These are phyloP conservation scores for Nesidiocoris tenuis DNA, from an alignment of 2,888 invertebrate species.

Conservation along the genomic window DNA sequence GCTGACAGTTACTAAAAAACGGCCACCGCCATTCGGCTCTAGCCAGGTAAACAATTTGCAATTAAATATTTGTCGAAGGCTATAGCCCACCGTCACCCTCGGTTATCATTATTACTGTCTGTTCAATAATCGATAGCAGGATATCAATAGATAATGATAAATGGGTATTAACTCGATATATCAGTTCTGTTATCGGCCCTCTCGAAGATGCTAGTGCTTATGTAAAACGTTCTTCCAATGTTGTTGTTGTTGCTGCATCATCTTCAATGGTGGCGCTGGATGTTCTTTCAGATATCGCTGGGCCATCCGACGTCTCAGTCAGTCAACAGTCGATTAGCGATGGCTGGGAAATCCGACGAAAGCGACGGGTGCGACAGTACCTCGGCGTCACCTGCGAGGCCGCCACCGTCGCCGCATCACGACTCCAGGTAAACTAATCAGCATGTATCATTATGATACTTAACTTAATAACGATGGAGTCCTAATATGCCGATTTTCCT, in stretches of 20 bases:
- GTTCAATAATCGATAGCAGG: too few species aligned
- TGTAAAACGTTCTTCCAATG: too few species aligned
- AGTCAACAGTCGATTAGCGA: neutral
- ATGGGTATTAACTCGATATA: too few species aligned
- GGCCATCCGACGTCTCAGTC: neutral
- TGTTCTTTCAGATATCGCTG: slow-evolving; percentile 1
- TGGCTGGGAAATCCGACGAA: slow-evolving; percentile 18
- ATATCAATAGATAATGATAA: too few species aligned
- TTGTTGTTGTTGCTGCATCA: too few species aligned
- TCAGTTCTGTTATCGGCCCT: too few species aligned
- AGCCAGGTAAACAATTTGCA: slow-evolving; percentile 10
- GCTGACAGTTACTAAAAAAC: slow-evolving; percentile 44
- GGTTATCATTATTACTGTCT: neutral
- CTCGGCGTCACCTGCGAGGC: slow-evolving; percentile 24
- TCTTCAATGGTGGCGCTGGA: too few species aligned
- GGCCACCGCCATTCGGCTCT: slow-evolving; percentile 19
- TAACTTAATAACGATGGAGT: too few species aligned
- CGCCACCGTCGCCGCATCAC: slow-evolving; percentile 31
- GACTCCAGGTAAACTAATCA: slow-evolving; percentile 34
- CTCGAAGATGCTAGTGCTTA: too few species aligned
- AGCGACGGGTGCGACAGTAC: slow-evolving; percentile 33
- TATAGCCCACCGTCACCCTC: neutral
- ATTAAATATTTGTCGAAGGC: neutral
- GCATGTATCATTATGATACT: too few species aligned
- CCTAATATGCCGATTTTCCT: too few species aligned